Evolutionary conservation across 2,888 invertebrate genomes (phyloP).

Genomic region (Rhogogaster chlorosoma): DNA sequence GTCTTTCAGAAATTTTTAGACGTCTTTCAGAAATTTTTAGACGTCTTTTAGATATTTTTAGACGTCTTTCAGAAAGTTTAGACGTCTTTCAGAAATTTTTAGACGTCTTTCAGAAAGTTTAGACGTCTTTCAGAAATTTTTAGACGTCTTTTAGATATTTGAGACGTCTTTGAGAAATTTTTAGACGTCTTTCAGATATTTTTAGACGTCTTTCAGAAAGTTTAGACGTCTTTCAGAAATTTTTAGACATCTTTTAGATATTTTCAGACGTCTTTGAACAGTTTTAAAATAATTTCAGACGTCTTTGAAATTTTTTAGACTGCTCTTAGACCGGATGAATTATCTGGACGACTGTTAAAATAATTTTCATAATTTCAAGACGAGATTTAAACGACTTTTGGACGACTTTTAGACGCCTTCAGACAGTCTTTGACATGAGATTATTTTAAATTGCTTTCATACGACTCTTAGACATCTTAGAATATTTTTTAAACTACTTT

Average conservation of each 20-base stretch:
- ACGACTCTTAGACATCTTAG: too few relatives aligned
- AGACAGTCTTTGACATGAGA: too few relatives aligned
- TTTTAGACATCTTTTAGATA: too few relatives aligned
- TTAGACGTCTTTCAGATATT: not conserved
- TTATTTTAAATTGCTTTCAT: too few relatives aligned
- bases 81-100: not conserved
- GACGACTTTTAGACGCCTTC: not conserved
- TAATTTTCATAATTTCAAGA: too few relatives aligned
- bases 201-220: not conserved
- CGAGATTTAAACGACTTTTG: not conserved
- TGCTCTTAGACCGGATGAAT: not conserved
- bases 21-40: too few relatives aligned
- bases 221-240: too few relatives aligned
- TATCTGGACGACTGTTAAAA: too few relatives aligned
- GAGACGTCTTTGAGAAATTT: not conserved
- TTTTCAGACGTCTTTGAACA: too few relatives aligned
- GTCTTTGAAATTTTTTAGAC: not conserved
- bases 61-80: not conserved
- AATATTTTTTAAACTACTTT: too few relatives aligned
- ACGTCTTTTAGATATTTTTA: not conserved
- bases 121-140: not conserved
- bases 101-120: not conserved
- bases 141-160: not conserved
- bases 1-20: too few relatives aligned
- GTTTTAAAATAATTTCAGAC: too few relatives aligned